Evolutionary conservation across 2,113 vertebrate genomes (phyloP).

Genomic region (Callionymus lyra): DNA sequence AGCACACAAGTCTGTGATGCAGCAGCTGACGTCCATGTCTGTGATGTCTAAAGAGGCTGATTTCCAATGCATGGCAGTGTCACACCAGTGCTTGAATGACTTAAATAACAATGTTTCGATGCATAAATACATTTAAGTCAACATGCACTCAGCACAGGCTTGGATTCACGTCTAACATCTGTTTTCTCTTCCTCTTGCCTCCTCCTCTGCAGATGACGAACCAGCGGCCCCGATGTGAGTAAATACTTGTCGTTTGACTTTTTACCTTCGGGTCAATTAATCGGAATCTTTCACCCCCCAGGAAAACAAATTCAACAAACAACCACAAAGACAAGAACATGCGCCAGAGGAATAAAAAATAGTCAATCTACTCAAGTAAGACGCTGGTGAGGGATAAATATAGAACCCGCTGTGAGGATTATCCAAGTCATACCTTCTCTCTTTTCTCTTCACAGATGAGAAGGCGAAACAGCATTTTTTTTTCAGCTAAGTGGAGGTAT

Average conservation of each 20-base stretch:
- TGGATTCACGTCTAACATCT: constrained; percentile 24
- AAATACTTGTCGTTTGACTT: background rate
- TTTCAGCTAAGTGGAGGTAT: constrained; percentile 59
- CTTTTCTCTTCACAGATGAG: constrained; percentile 51
- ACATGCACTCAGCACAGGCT: background rate
- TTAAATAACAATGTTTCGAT: no score
- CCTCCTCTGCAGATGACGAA: constrained; percentile 78
- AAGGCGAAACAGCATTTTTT: constrained; percentile 58
- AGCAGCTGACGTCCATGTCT: constrained; percentile 15
- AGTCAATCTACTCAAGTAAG: constrained; percentile 56
- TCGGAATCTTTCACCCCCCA: constrained; percentile 43
- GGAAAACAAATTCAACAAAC: constrained; percentile 99
- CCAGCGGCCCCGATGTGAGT: constrained; percentile 94
- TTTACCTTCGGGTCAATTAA: background rate
- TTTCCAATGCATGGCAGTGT: constrained; percentile 15
- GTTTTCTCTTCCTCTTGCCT: constrained; percentile 31
- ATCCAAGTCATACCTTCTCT: constrained; percentile 38
- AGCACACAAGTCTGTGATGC: constrained; percentile 7
- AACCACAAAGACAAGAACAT: constrained; percentile 99
- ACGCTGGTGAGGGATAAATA: constrained; percentile 35
- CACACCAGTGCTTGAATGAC: constrained; percentile 1
- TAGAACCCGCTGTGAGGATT: constrained; percentile 35
- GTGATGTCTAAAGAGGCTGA: constrained; percentile 14
- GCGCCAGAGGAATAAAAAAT: constrained; percentile 98
- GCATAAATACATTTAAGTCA: no score